Evolutionary conservation across 53 echinoderm and acorn worm species (phyloP).

Genomic region (Holothuria scabra): DNA sequence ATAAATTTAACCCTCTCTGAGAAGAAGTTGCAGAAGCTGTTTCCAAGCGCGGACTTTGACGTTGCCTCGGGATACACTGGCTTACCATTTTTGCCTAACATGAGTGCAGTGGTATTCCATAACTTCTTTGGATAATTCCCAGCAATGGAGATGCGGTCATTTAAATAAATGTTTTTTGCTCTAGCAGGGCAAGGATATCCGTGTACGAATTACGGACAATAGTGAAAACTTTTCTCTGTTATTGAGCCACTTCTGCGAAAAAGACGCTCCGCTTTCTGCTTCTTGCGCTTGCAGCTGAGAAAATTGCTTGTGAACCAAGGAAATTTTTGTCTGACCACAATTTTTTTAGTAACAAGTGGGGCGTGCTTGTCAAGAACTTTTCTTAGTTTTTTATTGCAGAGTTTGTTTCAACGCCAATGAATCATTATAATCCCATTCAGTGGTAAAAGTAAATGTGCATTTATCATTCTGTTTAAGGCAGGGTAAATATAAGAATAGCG

Average conservation of each 20-base stretch:
- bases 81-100: no score
- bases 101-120: no score
- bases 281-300: not conserved
- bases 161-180: not conserved
- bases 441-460: no score
- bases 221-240: not conserved
- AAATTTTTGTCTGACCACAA: not conserved
- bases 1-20: not conserved
- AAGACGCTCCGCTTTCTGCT: not conserved
- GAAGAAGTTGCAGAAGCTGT: not conserved
- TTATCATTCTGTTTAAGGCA: no score
- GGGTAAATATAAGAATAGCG: no score
- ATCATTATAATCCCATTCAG: no score
- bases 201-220: not conserved
- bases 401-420: no score
- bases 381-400: not conserved
- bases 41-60: conserved; percentile 8
- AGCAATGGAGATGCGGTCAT: no score
- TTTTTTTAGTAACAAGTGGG: not conserved
- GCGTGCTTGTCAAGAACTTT: not conserved
- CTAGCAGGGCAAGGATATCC: not conserved
- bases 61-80: no score
- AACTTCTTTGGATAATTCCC: no score
- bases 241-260: not conserved
- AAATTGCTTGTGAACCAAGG: not conserved